Base-by-base conservation (phyloP, 2,113 vertebrate genomes). In the Astatotilapia flaviijosephi region DNA sequence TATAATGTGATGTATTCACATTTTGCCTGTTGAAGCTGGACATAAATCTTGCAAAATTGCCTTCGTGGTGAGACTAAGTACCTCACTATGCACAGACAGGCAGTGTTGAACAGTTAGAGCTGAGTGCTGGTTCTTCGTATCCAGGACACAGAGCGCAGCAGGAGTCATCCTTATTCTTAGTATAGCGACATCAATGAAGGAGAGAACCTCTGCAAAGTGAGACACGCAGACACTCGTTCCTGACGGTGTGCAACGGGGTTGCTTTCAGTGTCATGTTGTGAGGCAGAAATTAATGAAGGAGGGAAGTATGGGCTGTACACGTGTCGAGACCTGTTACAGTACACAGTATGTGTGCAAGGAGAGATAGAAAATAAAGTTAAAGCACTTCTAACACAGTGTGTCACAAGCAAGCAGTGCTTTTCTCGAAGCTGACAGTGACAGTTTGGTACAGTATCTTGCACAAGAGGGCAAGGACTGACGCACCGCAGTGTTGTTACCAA, bases 31-130 rank as follows among this genome's bases (percentile, higher is more conserved):
- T 89, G 84, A 86, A 93, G 90, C 91, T 87, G 91, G 86, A 93
- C 80, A 93, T 93, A 93, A 94, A 93, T 95, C 92, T 91, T 8
- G 7, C 51, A 77, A 84, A 95, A 94, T 85, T 84, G 87, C 84
- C 83, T 94, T 82, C 53, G 53, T 82, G 84, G 83, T 89, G 88
- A 93, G 91, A 91, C 93, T 89, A 90, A 93, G 90, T 86, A 75
- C 90, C 87, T 88, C 45, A 12, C 82, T 86, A 77, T 89, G 91
- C 84, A 73, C 89, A 92, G 88, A 92, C 90, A 83, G 83, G 82
- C 93, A 85, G 91, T 88, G 89, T 90, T 86, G 90, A 92, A 87
- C 85, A 90, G 87, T 88, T 79, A 23, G 84, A 89, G 87, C 83
- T 82, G 86, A 93, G 90, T 81, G 82, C 70, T 77, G 86, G 56